Conservation (phyloP, 2,797 vertebrate species). For the Champsocephalus gunnari region DNA sequence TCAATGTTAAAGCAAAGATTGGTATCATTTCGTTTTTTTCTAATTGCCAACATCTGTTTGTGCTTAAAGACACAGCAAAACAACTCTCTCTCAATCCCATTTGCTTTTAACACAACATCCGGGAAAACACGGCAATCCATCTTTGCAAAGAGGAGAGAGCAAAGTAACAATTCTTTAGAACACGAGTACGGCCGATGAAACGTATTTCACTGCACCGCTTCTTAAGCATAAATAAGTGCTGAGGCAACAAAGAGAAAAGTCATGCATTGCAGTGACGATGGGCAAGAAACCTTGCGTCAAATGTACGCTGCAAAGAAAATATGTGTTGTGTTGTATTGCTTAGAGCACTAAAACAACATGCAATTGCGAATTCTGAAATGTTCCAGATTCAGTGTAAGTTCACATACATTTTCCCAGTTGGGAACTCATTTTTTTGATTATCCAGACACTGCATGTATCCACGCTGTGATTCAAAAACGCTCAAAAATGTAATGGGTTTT, state of each 20-base stretch:
- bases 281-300: neutral
- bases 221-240: neutral
- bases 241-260: conserved; percentile 11
- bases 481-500: no score
- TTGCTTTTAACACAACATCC: conserved; percentile 38
- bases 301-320: no score
- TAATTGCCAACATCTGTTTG: conserved; percentile 58
- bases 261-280: conserved; percentile 26
- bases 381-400: no score
- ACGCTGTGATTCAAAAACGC: no score
- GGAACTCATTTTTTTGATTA: no score
- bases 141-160: conserved; percentile 27
- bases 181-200: conserved; percentile 12
- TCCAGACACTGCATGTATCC: no score
- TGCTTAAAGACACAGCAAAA: conserved; percentile 40
- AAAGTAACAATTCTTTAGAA: conserved; percentile 9
- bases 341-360: no score
- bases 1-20: conserved; percentile 39
- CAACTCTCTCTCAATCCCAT: conserved; percentile 36
- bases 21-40: conserved; percentile 31
- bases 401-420: no score
- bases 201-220: neutral
- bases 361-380: no score
- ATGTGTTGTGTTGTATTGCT: no score
- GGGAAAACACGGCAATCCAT: conserved; percentile 39